These are phyloP conservation scores for Isaurus tuberculatus DNA, from an alignment of 92 coral and sea anemone genomes.

Conservation along the genomic window DNA sequence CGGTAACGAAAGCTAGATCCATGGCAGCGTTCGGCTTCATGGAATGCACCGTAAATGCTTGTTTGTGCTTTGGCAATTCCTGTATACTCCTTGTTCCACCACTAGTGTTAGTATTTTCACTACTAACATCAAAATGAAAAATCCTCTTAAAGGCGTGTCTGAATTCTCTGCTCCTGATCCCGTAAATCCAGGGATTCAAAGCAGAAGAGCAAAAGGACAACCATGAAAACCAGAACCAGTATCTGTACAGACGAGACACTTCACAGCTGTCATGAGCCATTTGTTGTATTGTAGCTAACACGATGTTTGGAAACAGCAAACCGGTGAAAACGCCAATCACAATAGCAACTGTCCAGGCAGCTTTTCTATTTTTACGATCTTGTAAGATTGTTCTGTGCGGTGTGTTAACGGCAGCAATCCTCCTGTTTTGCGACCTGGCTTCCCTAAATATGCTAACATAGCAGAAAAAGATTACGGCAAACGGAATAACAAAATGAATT, in stretches of 20 bases:
- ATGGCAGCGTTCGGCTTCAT: background rate
- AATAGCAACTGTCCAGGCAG: constrained; percentile 44
- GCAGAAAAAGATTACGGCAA: constrained; percentile 25
- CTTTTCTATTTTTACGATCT: constrained; percentile 36
- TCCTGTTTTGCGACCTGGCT: constrained; percentile 14
- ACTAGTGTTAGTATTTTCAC: constrained; percentile 9
- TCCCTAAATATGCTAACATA: constrained; percentile 24
- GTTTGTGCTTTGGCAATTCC: background rate
- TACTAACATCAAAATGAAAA: constrained; percentile 12
- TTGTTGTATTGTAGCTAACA: constrained; percentile 37
- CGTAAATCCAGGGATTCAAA: constrained; percentile 40
- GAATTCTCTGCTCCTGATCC: constrained; percentile 35
- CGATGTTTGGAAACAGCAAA: constrained; percentile 33
- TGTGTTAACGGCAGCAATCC: constrained; percentile 26
- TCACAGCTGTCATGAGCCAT: constrained; percentile 29
- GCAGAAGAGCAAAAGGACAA: constrained; percentile 28
- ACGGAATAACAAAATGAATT: constrained; percentile 41
- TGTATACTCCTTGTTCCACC: constrained; percentile 6
- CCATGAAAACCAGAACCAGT: constrained; percentile 43
- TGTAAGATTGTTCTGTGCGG: constrained; percentile 12
- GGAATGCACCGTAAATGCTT: background rate
- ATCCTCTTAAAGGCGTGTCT: constrained; percentile 36
- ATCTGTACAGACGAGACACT: constrained; percentile 32
- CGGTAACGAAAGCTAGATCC: constrained; percentile 1
- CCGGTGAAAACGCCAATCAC: constrained; percentile 40